A percentile compares a stretch with the other conserved stretches of the same genome.
Evolutionary conservation across 2,888 invertebrate genomes (phyloP).

Genomic region (Cheilosia impressa): DNA sequence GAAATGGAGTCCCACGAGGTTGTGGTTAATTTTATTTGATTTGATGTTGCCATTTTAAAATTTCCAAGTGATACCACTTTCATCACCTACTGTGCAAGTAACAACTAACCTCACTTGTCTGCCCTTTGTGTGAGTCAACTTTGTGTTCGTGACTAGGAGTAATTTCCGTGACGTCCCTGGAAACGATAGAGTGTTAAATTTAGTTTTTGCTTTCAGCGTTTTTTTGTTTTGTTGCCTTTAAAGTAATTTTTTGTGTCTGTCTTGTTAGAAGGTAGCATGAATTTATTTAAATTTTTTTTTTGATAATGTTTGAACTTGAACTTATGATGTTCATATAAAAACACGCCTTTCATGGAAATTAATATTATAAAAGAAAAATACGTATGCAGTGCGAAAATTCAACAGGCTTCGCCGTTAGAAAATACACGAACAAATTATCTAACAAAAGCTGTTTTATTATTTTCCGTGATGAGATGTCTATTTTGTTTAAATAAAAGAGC

Average conservation of each 20-base stretch:
- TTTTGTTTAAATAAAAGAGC: slow-evolving; percentile 19
- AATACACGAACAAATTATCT: slow-evolving; percentile 27
- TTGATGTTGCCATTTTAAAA: not conserved
- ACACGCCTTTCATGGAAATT: not conserved
- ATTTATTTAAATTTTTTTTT: not conserved
- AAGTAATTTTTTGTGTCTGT: slow-evolving; percentile 17
- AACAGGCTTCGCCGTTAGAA: slow-evolving; percentile 34
- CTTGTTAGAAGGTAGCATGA: not conserved
- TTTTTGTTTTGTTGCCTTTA: slow-evolving; percentile 6
- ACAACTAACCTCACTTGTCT: not conserved
- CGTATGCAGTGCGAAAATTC: slow-evolving; percentile 21
- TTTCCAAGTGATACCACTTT: not conserved
- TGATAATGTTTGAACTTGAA: slow-evolving; percentile 19
- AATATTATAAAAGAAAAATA: not conserved
- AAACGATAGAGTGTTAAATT: slow-evolving; percentile 33
- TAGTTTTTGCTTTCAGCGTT: not conserved
- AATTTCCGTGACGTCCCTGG: slow-evolving; percentile 36
- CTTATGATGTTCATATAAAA: slow-evolving; percentile 6
- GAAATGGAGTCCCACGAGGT: too few species aligned
- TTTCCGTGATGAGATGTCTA: slow-evolving; percentile 24
- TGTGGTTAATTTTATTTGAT: too few species aligned
- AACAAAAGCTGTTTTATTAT: slow-evolving; percentile 7
- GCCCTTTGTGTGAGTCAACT: slow-evolving; percentile 1
- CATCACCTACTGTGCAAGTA: not conserved
- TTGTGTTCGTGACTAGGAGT: slow-evolving; percentile 15